Conservation (phyloP, 2,797 vertebrate species). For the Helostoma temminkii region DNA sequence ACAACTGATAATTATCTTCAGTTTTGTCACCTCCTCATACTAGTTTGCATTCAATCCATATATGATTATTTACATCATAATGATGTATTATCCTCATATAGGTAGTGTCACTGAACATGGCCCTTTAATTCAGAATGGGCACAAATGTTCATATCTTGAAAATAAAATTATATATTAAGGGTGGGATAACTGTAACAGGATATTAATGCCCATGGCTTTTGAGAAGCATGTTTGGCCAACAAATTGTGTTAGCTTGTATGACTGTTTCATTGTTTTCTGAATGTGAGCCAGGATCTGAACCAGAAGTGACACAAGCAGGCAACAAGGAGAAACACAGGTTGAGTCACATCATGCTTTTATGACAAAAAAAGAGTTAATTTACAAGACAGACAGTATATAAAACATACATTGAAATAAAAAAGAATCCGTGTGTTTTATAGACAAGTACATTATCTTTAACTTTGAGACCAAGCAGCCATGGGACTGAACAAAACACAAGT, state of each 20-base stretch:
- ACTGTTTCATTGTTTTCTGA: neutral
- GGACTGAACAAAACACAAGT: conserved; percentile 73
- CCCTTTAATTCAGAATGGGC: no score
- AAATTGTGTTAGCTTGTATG: neutral
- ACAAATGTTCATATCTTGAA: neutral
- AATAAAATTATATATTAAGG: neutral
- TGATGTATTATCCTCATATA: no score
- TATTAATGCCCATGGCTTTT: neutral
- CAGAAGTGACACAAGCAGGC: conserved; percentile 10
- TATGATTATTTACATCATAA: neutral
- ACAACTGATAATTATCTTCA: no score
- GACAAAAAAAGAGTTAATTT: conserved; percentile 80
- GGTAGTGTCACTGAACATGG: no score
- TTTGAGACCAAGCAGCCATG: conserved; percentile 74
- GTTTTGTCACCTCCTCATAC: no score
- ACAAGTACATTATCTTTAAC: conserved; percentile 73
- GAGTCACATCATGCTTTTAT: conserved; percentile 88
- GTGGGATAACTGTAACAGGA: neutral
- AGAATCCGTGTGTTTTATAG: conserved; percentile 65
- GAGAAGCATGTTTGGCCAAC: neutral
- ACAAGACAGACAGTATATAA: conserved; percentile 87
- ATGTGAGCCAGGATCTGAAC: neutral
- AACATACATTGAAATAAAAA: conserved; percentile 82
- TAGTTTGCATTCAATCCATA: no score
- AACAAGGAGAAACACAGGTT: conserved; percentile 55